phyloP scores from a whole-genome alignment of 2,888 invertebrate genomes.

The Fragum whitleyi region DNA sequence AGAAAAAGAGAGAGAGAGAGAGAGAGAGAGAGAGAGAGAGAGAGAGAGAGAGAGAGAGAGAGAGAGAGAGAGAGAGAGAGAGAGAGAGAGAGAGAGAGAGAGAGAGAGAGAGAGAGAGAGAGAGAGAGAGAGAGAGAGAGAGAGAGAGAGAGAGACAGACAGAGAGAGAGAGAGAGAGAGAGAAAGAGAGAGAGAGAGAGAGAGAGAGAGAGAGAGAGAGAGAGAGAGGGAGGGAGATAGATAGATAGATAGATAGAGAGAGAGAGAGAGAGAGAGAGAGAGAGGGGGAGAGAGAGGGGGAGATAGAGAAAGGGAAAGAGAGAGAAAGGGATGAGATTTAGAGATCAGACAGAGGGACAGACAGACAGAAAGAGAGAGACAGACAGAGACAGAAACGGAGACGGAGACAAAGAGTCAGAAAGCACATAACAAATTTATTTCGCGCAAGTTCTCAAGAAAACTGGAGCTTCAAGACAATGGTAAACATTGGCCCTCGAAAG shows the following conservation, averaged over 20 bases:
- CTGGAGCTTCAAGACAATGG: too few species aligned
- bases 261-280: neutral
- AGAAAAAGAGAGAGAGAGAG: neutral
- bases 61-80: neutral
- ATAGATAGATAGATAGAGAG: too few species aligned
- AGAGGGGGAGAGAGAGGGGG: neutral
- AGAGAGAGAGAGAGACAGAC: neutral
- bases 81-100: neutral
- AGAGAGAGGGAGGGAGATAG: neutral
- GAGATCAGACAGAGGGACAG: neutral
- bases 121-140: neutral
- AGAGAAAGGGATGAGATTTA: neutral
- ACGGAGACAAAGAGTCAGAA: neutral
- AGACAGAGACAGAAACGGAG: neutral
- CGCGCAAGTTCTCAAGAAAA: too few species aligned
- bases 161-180: neutral
- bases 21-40: neutral
- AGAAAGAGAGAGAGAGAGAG: neutral
- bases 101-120: neutral
- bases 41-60: neutral
- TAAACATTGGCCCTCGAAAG: too few species aligned
- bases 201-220: neutral
- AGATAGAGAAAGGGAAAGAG: too few species aligned
- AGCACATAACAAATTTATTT: too few species aligned
- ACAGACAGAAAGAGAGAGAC: too few species aligned